Percentiles rank a stretch among this genome's conserved stretches.
phyloP scores from a whole-genome alignment of 2,113 vertebrate genomes.

The Podilymbus podiceps region DNA sequence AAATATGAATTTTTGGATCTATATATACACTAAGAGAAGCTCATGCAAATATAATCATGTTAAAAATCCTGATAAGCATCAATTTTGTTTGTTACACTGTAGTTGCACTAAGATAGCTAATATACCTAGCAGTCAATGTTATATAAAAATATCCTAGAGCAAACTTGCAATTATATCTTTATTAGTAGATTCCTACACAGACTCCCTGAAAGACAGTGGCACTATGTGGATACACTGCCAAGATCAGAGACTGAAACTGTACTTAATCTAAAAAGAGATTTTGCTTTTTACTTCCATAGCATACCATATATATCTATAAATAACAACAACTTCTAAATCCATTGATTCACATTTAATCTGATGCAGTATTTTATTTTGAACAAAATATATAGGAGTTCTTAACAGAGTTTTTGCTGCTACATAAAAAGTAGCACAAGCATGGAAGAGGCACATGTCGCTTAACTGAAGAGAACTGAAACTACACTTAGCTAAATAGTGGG shows the following conservation, averaged over 20 bases:
- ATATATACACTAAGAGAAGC: background rate
- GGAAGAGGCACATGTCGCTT: background rate
- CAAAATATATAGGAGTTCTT: background rate
- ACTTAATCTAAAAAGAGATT: background rate
- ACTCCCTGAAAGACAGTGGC: background rate
- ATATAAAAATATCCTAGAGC: background rate
- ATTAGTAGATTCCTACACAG: background rate
- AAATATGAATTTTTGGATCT: background rate
- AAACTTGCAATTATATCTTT: background rate
- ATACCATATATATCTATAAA: background rate
- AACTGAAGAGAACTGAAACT: constrained; percentile 53
- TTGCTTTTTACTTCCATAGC: background rate
- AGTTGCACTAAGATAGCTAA: too few relatives aligned
- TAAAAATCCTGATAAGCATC: background rate
- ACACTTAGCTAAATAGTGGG: constrained; percentile 48
- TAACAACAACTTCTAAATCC: background rate
- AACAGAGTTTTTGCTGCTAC: background rate
- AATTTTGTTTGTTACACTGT: too few relatives aligned
- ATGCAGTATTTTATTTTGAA: background rate
- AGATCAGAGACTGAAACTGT: background rate
- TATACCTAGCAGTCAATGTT: background rate
- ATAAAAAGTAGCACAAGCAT: background rate
- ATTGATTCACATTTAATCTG: background rate
- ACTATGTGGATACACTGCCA: background rate
- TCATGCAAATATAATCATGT: background rate